Percentiles rank a stretch among this genome's conserved stretches.
phyloP scores from a whole-genome alignment of 2,888 invertebrate genomes.

The Caenorhabditis sp. region DNA sequence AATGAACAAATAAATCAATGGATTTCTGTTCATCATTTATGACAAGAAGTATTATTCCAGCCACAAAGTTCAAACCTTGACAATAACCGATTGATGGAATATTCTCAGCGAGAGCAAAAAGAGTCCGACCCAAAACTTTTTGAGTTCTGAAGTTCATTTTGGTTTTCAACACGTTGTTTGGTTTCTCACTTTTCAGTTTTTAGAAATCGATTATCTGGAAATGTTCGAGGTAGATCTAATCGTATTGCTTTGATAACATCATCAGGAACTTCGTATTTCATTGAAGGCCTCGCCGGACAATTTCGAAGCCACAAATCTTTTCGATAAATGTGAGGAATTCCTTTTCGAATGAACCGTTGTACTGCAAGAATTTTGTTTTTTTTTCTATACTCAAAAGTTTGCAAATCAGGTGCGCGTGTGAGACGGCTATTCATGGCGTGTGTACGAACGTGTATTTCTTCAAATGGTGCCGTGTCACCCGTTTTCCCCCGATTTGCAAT shows the following conservation, averaged over 20 bases:
- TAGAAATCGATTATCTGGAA: conserved; percentile 50
- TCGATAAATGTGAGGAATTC: conserved; percentile 47
- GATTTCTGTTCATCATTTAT: conserved; percentile 44
- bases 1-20: conserved; percentile 46
- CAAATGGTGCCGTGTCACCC: no score
- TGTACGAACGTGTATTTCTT: no score
- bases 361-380: no score
- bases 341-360: conserved; percentile 55
- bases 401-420: no score
- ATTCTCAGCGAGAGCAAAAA: conserved; percentile 47
- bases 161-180: background rate
- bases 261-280: conserved; percentile 35
- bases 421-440: no score
- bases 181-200: conserved; percentile 22
- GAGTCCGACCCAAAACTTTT: conserved; percentile 37
- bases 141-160: conserved; percentile 25
- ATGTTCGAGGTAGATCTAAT: conserved; percentile 54
- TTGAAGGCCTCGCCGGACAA: conserved; percentile 35
- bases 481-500: no score
- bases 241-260: conserved; percentile 45
- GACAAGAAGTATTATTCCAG: conserved; percentile 47
- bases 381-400: no score
- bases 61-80: conserved; percentile 55
- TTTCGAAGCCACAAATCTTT: conserved; percentile 53
- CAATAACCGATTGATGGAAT: conserved; percentile 54